Evolutionary conservation across 2,113 vertebrate genomes (phyloP), one percentile per base, ranked within the genome.

Genomic region (Anhinga rufa): DNA sequence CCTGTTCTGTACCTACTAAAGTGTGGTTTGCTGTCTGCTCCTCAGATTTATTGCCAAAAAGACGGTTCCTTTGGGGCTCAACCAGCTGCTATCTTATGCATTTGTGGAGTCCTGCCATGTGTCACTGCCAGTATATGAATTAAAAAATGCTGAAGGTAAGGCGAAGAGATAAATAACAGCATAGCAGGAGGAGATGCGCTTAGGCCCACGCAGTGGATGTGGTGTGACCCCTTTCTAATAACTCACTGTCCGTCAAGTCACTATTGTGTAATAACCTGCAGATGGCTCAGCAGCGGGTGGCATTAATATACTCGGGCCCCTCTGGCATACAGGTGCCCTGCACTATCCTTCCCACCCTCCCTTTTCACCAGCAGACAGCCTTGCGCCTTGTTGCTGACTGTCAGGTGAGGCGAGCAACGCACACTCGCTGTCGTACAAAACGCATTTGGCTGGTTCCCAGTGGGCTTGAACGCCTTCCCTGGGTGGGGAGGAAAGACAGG

Each of bases 261-360:
- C 74, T 82, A 58, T 49, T 9, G 3, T 58, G 71, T 25, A 92
- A 95, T 85, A 97, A 87, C 78, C 75, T 91, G 91, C 96, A 96
- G 96, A 96, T 86, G 96, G 87, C 68, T 90, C 87, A 86, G 84
- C 93, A 91, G 96, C 90, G 75, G 93, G 94, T 49, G 51, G 89
- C 94, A 91, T 81, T 96, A 93, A 95, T 95, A 94, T 83, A 88
- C 21, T 75, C 0, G 14, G 71, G 84, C 17, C 52, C 49, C 70
- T 82, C 84, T 93, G 87, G 71, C 82, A 80, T 46, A 66, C 17
- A 48, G 78, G 70, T 64, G 62, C 19, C 62, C 91, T 87, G 84
- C 18, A 46, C 60, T 74, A 70, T 70, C 89, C 92, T 88, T 82
- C 44, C 57, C 78, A 65, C 28, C 29, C 9, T 79, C 36, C 48